Percentiles rank a stretch among this genome's conserved stretches.
These are phyloP conservation scores for Mirounga angustirostris DNA, from an alignment of 2,113 vertebrate species.

Conservation along the genomic window DNA sequence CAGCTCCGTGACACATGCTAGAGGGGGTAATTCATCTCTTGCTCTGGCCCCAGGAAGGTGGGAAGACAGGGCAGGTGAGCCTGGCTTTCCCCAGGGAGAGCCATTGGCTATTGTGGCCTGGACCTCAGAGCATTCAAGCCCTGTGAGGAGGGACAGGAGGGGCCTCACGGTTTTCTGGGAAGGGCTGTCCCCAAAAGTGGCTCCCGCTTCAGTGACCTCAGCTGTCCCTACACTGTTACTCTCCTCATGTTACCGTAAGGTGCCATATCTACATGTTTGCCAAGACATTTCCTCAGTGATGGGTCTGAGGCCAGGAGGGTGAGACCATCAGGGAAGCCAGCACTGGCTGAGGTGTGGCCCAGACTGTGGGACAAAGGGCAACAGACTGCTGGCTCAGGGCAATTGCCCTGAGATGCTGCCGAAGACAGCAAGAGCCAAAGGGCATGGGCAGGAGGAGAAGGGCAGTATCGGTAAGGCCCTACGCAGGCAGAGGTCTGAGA, in stretches of 20 bases:
- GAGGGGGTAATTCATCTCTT: neutral
- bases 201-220: constrained; percentile 9
- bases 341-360: neutral
- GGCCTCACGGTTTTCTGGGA: constrained; percentile 26
- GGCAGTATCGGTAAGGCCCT: neutral
- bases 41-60: neutral
- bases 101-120: neutral
- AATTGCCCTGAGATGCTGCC: neutral
- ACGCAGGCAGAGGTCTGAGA: neutral
- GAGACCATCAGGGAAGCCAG: neutral
- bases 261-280: neutral
- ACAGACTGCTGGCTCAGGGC: neutral
- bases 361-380: neutral
- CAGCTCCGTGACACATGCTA: neutral
- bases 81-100: neutral
- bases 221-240: neutral
- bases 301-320: neutral
- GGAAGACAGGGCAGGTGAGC: neutral
- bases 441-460: neutral
- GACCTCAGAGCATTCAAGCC: neutral
- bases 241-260: neutral
- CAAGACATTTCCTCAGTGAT: neutral
- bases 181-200: constrained; percentile 12
- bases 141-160: neutral
- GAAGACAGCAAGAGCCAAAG: neutral